Base-by-base conservation (phyloP, 2,113 vertebrate genomes). In the Uria aalge region DNA sequence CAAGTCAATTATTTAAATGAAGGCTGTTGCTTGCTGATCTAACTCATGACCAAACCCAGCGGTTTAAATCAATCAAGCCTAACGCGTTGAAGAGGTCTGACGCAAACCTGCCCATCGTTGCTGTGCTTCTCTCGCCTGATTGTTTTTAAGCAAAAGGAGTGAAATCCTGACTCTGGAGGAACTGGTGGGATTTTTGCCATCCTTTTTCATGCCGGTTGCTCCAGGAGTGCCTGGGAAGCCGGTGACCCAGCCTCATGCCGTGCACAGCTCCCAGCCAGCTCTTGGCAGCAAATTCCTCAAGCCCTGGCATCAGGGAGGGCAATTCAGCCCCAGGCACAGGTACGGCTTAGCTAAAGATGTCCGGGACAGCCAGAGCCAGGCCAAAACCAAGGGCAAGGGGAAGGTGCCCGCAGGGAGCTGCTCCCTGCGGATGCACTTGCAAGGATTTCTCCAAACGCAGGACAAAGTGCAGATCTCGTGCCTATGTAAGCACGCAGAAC, bases 1-100 rank as follows among this genome's bases (percentile, higher is more conserved):
- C 67, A 79, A 83, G 53, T 79, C 36, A 93, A 64, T 79, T 90
- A 93, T 88, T 88, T 82, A 88, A 91, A 91, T 29, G 30, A 87
- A 75, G 38, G 43, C 26, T 60, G 47, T 41, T 74, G 66, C 66
- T 79, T 60, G 43, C 62, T 66, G 29, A 71, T 87, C 56, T 74
- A 71, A 91, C 72, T 20, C 9, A 4, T 47, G 41, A 57, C 68
- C 77, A 86, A 89, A 84, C 41, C 23, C 5, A 1, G 55, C 2
- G 5, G 59, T 43, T 88, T 95, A 86, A 87, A 89, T 60, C 62
- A 76, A 75, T 72, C 64, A 88, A 95, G 40, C 20, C 48, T 34
- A 63, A 66, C 2, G 1, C 23, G 36, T 18, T 36, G 11, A 59
- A 91, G 47, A 67, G 47, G 43, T 26, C 40, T 76, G 41, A 78